Base-by-base conservation (phyloP, 1,140 invertebrate genomes). In the Homarus americanus region DNA sequence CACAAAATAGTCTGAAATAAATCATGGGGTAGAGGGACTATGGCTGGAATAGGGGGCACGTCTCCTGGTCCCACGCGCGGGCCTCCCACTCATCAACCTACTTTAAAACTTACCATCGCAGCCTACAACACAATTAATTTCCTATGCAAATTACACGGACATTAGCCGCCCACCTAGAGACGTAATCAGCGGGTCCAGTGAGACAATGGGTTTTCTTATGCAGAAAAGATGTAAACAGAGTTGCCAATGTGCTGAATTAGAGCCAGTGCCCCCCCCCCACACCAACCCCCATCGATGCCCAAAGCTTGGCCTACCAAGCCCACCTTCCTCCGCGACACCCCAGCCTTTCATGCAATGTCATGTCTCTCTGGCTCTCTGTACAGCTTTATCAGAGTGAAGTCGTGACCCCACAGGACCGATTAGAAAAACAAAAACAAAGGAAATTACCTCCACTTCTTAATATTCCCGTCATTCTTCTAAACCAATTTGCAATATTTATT, bases 61-160 rank as follows among this genome's bases (percentile, higher is more conserved):
- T 38, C 28, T n/a, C 17, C 36, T 28, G 12, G 9, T 24, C 15
- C 34, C 82, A 72, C 4, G 28, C 36, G 38, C 20, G 0, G 32
- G 41, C 63, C 36, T 15, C 66, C 24, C 63, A 2, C n/a, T 32
- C 63, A 41, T 24, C 40, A 73, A 2, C 82, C 58, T 20, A 84
- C 82, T 15, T 40, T 66, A n/a, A 85, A 72, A n/a, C 38, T 40
- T 66, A 85, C 82, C 82, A 85, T 53, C 82, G n/a, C 82, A n/a
- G 41, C 66, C 82, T 73, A 72, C 36, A 85, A 72, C 63, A 79
- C 85, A 87, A 78, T 87, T 87, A 87, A 87, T 79, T 87, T 79
- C 38, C 75, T 87, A 87, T 87, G 85, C 85, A 87, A 87, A 87
- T 87, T 78, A 78, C 75, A 87, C 85, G 20, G 85, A 20, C 85